Percentiles rank a stretch among this genome's conserved stretches.
These are phyloP conservation scores for Andrena bucephala DNA, from an alignment of 2,888 invertebrate species.

Conservation along the genomic window DNA sequence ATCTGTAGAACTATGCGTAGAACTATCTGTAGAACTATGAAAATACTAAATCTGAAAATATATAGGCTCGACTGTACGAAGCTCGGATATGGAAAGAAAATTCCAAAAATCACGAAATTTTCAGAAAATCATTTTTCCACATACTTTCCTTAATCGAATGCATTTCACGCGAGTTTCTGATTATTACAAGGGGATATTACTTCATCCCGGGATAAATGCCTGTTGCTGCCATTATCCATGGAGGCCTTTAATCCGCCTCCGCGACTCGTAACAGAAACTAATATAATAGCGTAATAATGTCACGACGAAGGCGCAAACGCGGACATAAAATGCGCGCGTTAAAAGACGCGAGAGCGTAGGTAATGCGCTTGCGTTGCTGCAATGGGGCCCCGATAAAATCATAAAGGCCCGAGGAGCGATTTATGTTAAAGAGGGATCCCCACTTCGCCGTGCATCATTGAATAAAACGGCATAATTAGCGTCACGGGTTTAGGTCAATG, in stretches of 20 bases:
- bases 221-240: constrained; percentile 40
- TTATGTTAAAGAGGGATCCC: constrained; percentile 54
- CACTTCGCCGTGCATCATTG: constrained; percentile 50
- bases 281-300: constrained; percentile 53
- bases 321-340: constrained; percentile 37
- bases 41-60: no score
- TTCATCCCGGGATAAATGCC: constrained; percentile 46
- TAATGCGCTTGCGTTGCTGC: constrained; percentile 32
- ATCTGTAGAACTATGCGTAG: no score
- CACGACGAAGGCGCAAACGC: constrained; percentile 45
- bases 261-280: constrained; percentile 50
- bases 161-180: constrained; percentile 1
- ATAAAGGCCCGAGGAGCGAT: constrained; percentile 60
- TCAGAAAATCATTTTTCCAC: not conserved
- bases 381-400: constrained; percentile 56
- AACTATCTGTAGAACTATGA: no score
- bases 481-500: constrained; percentile 55
- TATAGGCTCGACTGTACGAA: no score
- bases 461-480: constrained; percentile 52
- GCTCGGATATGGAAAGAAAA: no score
- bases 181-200: constrained; percentile 20
- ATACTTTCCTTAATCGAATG: not conserved
- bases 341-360: constrained; percentile 30
- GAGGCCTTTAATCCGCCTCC: constrained; percentile 60
- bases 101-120: not conserved